Percentiles rank a stretch among this genome's conserved stretches.
Evolutionary conservation across 2,888 invertebrate species (phyloP).

Genomic region (Scotopteryx bipunctaria): DNA sequence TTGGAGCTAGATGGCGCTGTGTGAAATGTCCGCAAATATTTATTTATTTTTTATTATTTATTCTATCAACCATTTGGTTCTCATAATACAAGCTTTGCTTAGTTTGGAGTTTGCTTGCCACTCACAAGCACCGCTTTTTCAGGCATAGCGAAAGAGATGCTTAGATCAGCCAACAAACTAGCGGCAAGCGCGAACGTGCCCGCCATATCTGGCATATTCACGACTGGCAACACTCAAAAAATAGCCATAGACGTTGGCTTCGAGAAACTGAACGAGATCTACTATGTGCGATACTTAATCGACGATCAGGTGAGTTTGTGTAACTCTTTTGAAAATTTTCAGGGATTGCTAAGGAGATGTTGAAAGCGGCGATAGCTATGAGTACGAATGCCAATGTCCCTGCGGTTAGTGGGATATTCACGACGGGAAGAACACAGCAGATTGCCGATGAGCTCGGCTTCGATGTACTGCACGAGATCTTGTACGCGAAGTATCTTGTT

Average conservation of each 20-base stretch:
- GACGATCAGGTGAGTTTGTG: constrained; percentile 57
- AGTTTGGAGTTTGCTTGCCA: not conserved
- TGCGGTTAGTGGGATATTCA: constrained; percentile 55
- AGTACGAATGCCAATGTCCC: constrained; percentile 51
- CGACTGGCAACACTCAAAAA: constrained; percentile 58
- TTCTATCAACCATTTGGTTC: too few species aligned
- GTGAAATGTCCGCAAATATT: too few species aligned
- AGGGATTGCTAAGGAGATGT: constrained; percentile 51
- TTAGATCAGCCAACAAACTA: constrained; percentile 62
- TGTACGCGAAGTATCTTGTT: constrained; percentile 25
- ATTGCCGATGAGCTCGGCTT: constrained; percentile 43
- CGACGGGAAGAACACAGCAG: constrained; percentile 48
- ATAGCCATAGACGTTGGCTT: constrained; percentile 65
- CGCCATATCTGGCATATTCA: constrained; percentile 66
- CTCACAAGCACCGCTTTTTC: constrained; percentile 33
- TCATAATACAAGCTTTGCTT: too few species aligned
- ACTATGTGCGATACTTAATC: constrained; percentile 65
- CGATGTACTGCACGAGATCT: constrained; percentile 25
- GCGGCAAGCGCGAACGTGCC: constrained; percentile 65
- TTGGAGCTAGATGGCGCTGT: too few species aligned
- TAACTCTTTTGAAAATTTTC: constrained; percentile 13
- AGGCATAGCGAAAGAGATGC: constrained; percentile 70
- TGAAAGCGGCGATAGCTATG: constrained; percentile 51
- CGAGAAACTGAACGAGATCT: constrained; percentile 63
- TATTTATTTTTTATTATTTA: too few species aligned